phyloP scores from a whole-genome alignment of 2,888 invertebrate genomes.

The Netelia melanura region DNA sequence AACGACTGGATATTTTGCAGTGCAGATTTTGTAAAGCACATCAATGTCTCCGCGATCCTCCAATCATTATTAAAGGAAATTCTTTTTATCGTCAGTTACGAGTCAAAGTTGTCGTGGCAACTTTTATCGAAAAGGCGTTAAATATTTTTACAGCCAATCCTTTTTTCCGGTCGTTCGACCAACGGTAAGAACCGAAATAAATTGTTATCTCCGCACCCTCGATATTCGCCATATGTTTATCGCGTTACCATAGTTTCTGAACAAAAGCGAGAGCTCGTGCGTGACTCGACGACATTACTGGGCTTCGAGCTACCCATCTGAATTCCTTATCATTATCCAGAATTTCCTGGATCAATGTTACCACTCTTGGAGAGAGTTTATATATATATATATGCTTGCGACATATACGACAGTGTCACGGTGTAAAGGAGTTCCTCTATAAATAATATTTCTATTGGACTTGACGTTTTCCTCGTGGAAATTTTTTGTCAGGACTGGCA shows the following conservation, averaged over 20 bases:
- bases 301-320: slow-evolving; percentile 4
- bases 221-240: neutral
- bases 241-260: neutral
- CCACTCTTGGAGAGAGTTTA: too few species aligned
- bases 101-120: too few species aligned
- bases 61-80: too few species aligned
- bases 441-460: too few species aligned
- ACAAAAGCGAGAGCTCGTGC: slow-evolving; percentile 15
- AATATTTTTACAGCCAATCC: too few species aligned
- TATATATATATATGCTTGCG: too few species aligned
- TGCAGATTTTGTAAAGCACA: neutral
- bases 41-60: neutral
- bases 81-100: too few species aligned
- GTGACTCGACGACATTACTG: slow-evolving; percentile 32
- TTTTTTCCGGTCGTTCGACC: neutral
- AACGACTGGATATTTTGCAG: neutral
- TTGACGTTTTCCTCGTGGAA: too few species aligned
- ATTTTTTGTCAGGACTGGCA: too few species aligned
- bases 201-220: slow-evolving; percentile 21
- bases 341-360: slow-evolving; percentile 33
- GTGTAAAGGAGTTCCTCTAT: too few species aligned
- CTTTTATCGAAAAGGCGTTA: too few species aligned
- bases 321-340: slow-evolving; percentile 35
- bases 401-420: too few species aligned
- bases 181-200: slow-evolving; percentile 6